Evolutionary conservation across 92 coral and sea anemone genomes (phyloP).

Genomic region (Palythoa grandis): DNA sequence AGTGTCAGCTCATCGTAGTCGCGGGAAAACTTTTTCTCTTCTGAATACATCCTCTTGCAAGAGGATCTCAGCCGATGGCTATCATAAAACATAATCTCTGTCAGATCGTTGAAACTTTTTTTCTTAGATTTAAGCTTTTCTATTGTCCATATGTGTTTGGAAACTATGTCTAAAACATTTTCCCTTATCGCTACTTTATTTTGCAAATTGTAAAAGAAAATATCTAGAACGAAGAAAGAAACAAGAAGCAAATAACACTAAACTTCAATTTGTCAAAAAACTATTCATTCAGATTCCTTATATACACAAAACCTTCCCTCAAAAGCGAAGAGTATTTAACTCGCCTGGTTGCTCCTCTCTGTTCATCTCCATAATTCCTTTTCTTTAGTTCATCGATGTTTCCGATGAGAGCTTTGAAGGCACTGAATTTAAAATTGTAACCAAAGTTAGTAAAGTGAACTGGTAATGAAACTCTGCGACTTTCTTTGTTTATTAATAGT

Average conservation of each 20-base stretch:
- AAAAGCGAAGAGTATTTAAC: neutral
- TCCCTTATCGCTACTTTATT: too few species aligned
- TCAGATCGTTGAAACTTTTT: neutral
- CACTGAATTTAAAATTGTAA: neutral
- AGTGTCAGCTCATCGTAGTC: constrained; percentile 81
- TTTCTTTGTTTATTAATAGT: too few species aligned
- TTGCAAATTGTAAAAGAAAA: too few species aligned
- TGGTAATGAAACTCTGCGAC: too few species aligned
- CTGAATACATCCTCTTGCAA: constrained; percentile 2
- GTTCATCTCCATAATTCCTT: constrained; percentile 91
- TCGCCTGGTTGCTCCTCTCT: constrained; percentile 89
- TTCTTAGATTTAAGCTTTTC: neutral
- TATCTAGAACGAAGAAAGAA: too few species aligned
- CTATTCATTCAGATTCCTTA: too few species aligned
- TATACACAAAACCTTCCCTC: too few species aligned
- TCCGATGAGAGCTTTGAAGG: constrained; percentile 70
- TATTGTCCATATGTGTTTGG: too few species aligned
- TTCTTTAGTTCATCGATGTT: constrained; percentile 84
- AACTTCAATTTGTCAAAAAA: too few species aligned
- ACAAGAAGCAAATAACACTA: too few species aligned
- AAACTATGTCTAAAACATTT: too few species aligned
- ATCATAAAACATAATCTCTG: neutral
- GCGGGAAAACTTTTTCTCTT: constrained; percentile 73
- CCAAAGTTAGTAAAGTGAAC: too few species aligned
- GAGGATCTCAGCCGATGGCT: constrained; percentile 34